These are phyloP conservation scores for Eilema sororculum DNA, from an alignment of 2,888 invertebrate genomes.

Conservation along the genomic window DNA sequence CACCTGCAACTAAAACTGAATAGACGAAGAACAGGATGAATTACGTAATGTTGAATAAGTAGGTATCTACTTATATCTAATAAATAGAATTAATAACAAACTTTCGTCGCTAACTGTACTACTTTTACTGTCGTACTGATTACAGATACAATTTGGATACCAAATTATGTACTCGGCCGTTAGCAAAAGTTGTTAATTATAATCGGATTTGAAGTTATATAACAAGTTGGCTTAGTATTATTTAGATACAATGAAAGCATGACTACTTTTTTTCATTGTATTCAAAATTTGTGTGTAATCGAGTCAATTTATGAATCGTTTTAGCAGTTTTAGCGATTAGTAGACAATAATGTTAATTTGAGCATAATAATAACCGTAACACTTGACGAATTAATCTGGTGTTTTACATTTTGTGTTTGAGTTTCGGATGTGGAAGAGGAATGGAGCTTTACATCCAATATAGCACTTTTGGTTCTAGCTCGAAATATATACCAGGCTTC, in stretches of 20 bases:
- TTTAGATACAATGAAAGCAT: neutral
- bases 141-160: neutral
- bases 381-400: neutral
- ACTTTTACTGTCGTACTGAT: neutral
- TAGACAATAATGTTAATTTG: neutral
- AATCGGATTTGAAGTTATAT: neutral
- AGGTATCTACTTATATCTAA: too few species aligned
- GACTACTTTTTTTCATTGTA: neutral
- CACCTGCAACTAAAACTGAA: neutral
- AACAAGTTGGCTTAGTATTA: neutral
- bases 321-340: neutral
- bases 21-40: neutral
- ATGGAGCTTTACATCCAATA: too few species aligned
- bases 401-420: neutral
- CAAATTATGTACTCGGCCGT: neutral
- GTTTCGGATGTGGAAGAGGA: too few species aligned
- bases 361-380: neutral
- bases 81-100: neutral
- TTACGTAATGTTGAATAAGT: neutral
- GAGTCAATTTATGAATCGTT: neutral
- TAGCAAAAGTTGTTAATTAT: neutral
- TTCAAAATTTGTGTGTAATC: neutral
- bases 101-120: slow-evolving; percentile 5
- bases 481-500: too few species aligned
- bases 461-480: too few species aligned